Conservation (phyloP, 2,797 vertebrate species). For the Falco peregrinus region DNA sequence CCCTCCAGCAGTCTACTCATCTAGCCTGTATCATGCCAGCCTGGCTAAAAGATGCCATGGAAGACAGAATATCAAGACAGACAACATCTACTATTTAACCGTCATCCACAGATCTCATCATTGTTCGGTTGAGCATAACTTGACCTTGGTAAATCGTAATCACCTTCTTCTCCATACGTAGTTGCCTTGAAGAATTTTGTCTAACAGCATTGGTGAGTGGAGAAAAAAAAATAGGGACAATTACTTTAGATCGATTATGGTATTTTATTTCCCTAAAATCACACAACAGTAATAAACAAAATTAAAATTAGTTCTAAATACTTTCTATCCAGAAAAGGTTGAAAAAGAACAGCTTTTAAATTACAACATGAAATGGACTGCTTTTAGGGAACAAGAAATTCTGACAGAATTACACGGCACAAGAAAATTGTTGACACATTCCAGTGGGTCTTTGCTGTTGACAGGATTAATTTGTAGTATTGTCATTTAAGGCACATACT, state of each 20-base stretch:
- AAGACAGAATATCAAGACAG: neutral
- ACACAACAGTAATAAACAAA: neutral
- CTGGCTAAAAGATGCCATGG: neutral
- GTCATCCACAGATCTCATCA: neutral
- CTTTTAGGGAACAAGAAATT: neutral
- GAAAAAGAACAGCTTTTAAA: neutral
- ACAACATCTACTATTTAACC: neutral
- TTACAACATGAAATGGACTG: neutral
- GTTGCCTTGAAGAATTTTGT: neutral
- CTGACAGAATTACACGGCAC: neutral
- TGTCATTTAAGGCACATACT: neutral
- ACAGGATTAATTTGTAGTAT: neutral
- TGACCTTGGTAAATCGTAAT: neutral
- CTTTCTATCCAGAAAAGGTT: neutral
- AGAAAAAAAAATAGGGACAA: neutral
- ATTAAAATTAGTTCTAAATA: neutral
- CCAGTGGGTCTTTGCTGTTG: neutral
- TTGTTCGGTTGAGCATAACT: neutral
- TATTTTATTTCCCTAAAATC: neutral
- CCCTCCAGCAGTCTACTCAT: neutral
- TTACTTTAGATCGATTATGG: neutral
- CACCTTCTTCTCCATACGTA: neutral
- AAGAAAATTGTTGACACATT: neutral
- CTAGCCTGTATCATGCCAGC: neutral
- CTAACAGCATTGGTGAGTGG: neutral